phyloP scores from a whole-genome alignment of 2,113 vertebrate species.

The Odontophorus gujanensis region DNA sequence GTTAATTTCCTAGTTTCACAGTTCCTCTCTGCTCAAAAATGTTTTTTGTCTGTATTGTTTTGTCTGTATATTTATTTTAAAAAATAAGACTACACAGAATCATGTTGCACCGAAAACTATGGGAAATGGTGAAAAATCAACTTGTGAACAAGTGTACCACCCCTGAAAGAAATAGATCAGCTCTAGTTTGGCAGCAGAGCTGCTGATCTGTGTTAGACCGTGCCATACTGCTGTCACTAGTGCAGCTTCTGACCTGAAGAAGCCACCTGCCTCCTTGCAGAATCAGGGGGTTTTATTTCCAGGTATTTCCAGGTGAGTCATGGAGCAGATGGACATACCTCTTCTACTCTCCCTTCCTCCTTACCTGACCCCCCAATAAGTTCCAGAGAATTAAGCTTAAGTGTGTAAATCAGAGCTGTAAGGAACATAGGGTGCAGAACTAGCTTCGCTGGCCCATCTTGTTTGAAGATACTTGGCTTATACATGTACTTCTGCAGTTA shows the following conservation, averaged over 20 bases:
- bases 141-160: neutral
- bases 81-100: neutral
- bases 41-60: neutral
- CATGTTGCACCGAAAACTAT: neutral
- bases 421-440: neutral
- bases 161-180: neutral
- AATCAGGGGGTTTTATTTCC: neutral
- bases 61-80: neutral
- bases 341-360: neutral
- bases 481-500: neutral
- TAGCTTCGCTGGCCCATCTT: neutral
- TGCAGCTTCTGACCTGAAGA: neutral
- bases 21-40: neutral
- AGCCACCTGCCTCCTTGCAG: neutral
- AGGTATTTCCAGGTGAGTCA: neutral
- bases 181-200: neutral
- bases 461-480: neutral
- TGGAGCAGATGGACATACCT: neutral
- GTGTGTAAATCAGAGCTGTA: neutral
- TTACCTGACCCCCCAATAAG: neutral
- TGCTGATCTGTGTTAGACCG: neutral
- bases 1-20: neutral
- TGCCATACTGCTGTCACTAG: neutral
- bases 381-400: neutral
- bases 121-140: neutral